These are phyloP conservation scores for Ranitomeya imitator DNA, from an alignment of 2,113 vertebrate species.

Conservation along the genomic window DNA sequence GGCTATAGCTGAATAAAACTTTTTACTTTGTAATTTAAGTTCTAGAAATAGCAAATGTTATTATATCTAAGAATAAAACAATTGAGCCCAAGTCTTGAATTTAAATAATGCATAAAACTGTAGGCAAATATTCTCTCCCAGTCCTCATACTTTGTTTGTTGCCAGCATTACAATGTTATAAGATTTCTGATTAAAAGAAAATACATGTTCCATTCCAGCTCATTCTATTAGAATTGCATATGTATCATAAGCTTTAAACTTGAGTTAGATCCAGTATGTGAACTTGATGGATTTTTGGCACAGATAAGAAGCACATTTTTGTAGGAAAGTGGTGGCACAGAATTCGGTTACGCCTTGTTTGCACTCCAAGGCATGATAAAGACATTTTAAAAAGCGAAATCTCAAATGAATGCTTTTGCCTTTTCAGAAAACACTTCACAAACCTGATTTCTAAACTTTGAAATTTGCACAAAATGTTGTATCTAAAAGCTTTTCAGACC, in stretches of 20 bases:
- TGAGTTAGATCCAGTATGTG: not conserved
- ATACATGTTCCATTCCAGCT: not conserved
- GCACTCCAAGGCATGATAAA: constrained; percentile 23
- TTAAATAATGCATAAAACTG: not conserved
- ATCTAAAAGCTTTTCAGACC: not conserved
- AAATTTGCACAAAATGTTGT: constrained; percentile 24
- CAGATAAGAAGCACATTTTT: not conserved
- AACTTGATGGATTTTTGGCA: constrained; percentile 30
- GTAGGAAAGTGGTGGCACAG: constrained; percentile 27
- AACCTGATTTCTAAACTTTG: constrained; percentile 1
- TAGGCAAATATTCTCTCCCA: constrained; percentile 1
- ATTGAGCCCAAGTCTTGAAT: too few relatives aligned
- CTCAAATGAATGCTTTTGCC: not conserved
- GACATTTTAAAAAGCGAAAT: constrained; percentile 8
- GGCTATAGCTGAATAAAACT: too few relatives aligned
- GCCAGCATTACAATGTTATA: not conserved
- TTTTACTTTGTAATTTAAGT: too few relatives aligned
- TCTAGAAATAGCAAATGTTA: too few relatives aligned
- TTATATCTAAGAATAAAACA: not conserved
- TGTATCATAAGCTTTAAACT: constrained; percentile 15
- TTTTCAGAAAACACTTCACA: constrained; percentile 30
- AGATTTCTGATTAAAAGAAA: constrained; percentile 23
- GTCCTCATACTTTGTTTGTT: not conserved
- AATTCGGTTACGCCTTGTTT: constrained; percentile 8
- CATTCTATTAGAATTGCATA: not conserved